Conservation (phyloP, 1,140 invertebrate species). For the Andricus grossulariae region DNA sequence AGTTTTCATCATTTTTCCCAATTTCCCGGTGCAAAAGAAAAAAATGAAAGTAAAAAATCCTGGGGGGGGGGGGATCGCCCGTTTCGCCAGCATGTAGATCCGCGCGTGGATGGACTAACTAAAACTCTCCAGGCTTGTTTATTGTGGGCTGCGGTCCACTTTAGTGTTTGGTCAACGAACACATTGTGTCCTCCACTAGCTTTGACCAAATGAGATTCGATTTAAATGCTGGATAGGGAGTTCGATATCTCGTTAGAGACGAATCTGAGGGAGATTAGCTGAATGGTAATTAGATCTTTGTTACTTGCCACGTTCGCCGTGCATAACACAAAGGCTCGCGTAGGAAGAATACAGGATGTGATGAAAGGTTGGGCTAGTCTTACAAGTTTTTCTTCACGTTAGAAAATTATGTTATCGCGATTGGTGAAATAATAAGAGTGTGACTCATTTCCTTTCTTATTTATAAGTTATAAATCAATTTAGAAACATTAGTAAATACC, state of each 20-base stretch:
- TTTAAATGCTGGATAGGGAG: background rate
- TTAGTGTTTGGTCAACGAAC: too few relatives aligned
- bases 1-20: too few relatives aligned
- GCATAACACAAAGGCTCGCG: background rate
- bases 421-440: background rate
- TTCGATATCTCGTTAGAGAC: background rate
- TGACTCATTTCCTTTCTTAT: background rate
- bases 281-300: slow-evolving; percentile 1
- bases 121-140: slow-evolving; percentile 48
- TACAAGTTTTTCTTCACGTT: background rate
- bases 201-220: background rate
- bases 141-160: slow-evolving; percentile 25
- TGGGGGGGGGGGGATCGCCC: too few relatives aligned
- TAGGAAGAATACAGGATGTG: slow-evolving; percentile 26
- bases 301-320: background rate
- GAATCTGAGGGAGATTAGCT: background rate
- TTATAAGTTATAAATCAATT: background rate
- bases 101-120: too few relatives aligned
- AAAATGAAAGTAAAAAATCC: too few relatives aligned
- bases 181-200: background rate
- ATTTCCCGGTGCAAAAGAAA: too few relatives aligned
- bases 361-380: background rate
- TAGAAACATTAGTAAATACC: too few relatives aligned
- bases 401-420: background rate
- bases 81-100: too few relatives aligned